A percentile compares a stretch with the other conserved stretches of the same genome.
Evolutionary conservation across 2,797 vertebrate species (phyloP).

Genomic region (Tachyglossus aculeatus): DNA sequence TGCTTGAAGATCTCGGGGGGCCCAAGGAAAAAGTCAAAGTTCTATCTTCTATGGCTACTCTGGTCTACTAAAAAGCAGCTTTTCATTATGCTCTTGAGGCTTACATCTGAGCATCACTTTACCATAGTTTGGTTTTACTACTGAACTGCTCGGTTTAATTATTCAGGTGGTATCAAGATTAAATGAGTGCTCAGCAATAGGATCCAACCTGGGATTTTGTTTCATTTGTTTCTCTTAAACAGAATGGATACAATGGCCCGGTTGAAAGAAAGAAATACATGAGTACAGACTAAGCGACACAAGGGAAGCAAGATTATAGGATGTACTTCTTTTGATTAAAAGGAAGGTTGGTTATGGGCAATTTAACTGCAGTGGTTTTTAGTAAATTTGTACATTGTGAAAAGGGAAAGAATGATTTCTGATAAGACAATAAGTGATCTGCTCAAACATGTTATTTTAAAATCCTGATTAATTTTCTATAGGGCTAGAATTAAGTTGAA

Average conservation of each 20-base stretch:
- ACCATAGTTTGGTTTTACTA: conserved; percentile 14
- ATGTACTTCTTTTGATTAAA: conserved; percentile 10
- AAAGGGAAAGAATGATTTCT: conserved; percentile 6
- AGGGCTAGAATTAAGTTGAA: conserved; percentile 24
- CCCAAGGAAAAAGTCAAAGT: no score
- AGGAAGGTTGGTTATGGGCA: not conserved
- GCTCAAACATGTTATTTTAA: not conserved
- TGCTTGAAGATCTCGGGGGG: no score
- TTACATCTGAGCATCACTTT: conserved; percentile 16
- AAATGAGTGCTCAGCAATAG: conserved; percentile 1
- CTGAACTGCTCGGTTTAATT: conserved; percentile 28
- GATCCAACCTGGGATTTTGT: conserved; percentile 16
- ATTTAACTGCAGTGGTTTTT: conserved; percentile 34
- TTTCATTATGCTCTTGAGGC: not conserved
- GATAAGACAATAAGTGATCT: not conserved
- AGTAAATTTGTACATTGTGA: not conserved
- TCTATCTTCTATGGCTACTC: no score
- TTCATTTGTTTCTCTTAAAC: not conserved
- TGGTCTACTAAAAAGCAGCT: conserved; percentile 8
- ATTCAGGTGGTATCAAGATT: not conserved
- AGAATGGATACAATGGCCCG: conserved; percentile 22
- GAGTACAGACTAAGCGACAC: not conserved
- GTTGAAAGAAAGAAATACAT: conserved; percentile 15
- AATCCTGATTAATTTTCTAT: not conserved
- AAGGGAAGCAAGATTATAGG: conserved; percentile 20